Evolutionary conservation across 2,888 invertebrate species (phyloP).

Genomic region (Oxytorus armatus): DNA sequence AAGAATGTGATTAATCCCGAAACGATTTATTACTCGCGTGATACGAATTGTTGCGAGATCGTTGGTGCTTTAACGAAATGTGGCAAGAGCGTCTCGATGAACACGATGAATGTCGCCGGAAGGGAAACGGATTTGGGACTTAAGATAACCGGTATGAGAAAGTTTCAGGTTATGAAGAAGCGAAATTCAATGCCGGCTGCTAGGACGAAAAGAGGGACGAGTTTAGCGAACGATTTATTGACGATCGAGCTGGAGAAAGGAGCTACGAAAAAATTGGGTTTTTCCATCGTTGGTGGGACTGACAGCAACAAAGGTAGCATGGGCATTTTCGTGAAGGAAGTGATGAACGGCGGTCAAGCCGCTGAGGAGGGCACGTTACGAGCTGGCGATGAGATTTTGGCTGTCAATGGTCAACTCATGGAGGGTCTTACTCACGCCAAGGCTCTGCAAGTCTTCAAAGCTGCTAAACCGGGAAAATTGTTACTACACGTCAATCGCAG

Average conservation of each 20-base stretch:
- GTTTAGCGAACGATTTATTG: slow-evolving; percentile 75
- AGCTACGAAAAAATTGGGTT: slow-evolving; percentile 87
- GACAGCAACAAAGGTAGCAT: slow-evolving; percentile 87
- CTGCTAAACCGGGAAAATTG: slow-evolving; percentile 87
- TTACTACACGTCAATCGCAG: slow-evolving; percentile 85
- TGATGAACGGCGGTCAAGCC: slow-evolving; percentile 87
- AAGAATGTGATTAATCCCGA: background rate
- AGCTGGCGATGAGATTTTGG: slow-evolving; percentile 87
- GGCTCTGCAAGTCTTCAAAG: slow-evolving; percentile 87
- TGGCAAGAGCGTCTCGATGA: slow-evolving; percentile 74
- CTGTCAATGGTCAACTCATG: slow-evolving; percentile 86
- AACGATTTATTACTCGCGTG: no score
- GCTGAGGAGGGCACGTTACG: slow-evolving; percentile 87
- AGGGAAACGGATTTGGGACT: slow-evolving; percentile 19
- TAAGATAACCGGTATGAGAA: slow-evolving; percentile 84
- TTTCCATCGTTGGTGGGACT: slow-evolving; percentile 88
- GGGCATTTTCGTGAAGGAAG: slow-evolving; percentile 88
- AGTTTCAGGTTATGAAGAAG: slow-evolving; percentile 82
- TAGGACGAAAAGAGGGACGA: slow-evolving; percentile 70
- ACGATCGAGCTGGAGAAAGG: slow-evolving; percentile 86
- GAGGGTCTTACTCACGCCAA: slow-evolving; percentile 87
- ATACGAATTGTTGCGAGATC: slow-evolving; percentile 69
- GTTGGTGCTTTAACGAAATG: slow-evolving; percentile 75
- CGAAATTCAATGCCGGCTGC: slow-evolving; percentile 71
- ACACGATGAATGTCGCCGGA: slow-evolving; percentile 59